These are phyloP conservation scores for Strigamia transsilvanica DNA, from an alignment of 2,888 invertebrate genomes.

Conservation along the genomic window DNA sequence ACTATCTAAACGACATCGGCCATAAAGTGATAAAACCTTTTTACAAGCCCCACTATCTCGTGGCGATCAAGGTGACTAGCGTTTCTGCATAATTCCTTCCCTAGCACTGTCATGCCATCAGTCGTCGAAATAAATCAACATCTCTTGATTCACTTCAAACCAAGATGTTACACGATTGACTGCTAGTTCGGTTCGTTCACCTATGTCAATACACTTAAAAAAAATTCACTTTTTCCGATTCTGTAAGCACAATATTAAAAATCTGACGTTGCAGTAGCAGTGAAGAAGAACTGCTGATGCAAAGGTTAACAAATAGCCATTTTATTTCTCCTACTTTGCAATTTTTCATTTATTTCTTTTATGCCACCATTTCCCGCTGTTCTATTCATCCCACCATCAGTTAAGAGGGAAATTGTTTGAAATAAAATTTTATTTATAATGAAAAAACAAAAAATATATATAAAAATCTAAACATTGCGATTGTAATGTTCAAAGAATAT, in stretches of 20 bases:
- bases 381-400: background rate
- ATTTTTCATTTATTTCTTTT: background rate
- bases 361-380: background rate
- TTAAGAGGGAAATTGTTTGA: background rate
- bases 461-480: background rate
- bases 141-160: background rate
- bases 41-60: background rate
- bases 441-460: background rate
- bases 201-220: background rate
- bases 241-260: background rate
- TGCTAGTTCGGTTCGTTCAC: conserved; percentile 11
- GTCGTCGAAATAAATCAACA: background rate
- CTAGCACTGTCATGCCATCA: background rate
- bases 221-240: background rate
- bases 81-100: background rate
- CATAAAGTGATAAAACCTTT: background rate
- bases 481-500: too few species aligned
- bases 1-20: background rate
- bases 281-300: conserved; percentile 12
- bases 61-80: background rate
- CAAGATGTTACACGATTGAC: background rate
- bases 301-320: background rate
- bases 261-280: background rate
- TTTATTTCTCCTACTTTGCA: background rate
- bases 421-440: background rate